Conservation (phyloP, 1,140 invertebrate genomes). For the Drosophila sulfurigaster region DNA sequence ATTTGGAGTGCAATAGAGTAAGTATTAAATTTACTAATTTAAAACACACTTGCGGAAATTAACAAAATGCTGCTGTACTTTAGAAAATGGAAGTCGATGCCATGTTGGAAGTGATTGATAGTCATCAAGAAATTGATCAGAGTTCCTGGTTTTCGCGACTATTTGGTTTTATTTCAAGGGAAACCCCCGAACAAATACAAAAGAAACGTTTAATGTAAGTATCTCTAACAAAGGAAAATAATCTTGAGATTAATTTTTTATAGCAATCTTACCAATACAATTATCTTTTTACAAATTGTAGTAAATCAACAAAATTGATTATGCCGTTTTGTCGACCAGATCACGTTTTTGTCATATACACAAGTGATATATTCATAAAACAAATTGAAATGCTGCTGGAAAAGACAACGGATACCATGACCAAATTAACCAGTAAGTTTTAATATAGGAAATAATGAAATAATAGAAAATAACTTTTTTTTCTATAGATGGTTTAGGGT, state of each 20-base stretch:
- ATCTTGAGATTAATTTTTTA: background rate
- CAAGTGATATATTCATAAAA: conserved; percentile 66
- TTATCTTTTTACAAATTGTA: conserved; percentile 17
- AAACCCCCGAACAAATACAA: conserved; percentile 13
- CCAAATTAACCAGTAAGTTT: conserved; percentile 50
- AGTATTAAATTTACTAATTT: background rate
- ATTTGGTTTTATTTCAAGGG: conserved; percentile 13
- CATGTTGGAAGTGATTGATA: conserved; percentile 66
- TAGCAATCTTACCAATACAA: background rate
- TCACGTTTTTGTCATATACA: conserved; percentile 69
- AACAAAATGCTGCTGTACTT: background rate
- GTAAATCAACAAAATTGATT: conserved; percentile 63
- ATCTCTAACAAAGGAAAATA: background rate
- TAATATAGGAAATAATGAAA: background rate
- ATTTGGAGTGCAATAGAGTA: conserved; percentile 79
- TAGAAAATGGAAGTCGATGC: conserved; percentile 70
- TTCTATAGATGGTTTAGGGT: conserved; percentile 47
- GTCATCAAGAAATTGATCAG: conserved; percentile 24
- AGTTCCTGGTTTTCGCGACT: conserved; percentile 30
- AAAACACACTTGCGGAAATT: background rate
- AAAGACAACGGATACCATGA: conserved; percentile 50
- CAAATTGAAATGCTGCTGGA: conserved; percentile 67
- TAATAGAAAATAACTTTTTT: background rate
- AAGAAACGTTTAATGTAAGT: conserved; percentile 52
- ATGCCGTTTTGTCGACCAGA: conserved; percentile 67